Base-by-base conservation (phyloP, 1,140 invertebrate genomes). In the Conopomorpha cramerella region DNA sequence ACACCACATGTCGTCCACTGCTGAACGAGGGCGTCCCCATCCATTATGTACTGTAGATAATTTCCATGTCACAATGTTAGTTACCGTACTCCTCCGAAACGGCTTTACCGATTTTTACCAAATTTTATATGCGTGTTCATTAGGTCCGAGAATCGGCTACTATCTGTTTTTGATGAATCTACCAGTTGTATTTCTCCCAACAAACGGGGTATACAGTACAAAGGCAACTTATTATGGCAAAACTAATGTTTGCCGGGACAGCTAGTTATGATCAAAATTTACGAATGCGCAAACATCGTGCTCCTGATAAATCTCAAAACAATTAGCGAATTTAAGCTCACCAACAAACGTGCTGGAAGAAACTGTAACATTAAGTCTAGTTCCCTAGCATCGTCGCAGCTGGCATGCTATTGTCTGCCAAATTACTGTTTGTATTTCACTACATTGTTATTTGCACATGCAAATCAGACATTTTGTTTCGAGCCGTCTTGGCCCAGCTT, bases 391-490 rank as follows among this genome's bases (percentile, higher is more conserved):
- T 39, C 49, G 43, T 51, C 60, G 46, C 68, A 70, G 61, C 65
- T 73, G 68, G 50, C 38, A 41, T 33, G 42, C 53, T 42, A 70
- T 68, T 70, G 59, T 70, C 54, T 54, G 34, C 56, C 36, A 70
- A 74, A 74, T 71, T 67, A 54, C 55, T 73, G 55, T 73, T 71
- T 71, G 52, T 51, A 63, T 70, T 66, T 61, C 57, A 61, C 66
- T 67, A 67, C 60, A 61, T 33, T 47, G 51, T 59, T 71, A 70
- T 74, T 74, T 67, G 61, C 55, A 59, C 55, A 71, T 74, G 70
- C 57, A 74, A 74, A 74, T 67, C 54, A 60, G n/a, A 52, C 55
- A 57, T 65, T 73, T 73, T 70, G 66, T 71, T 65, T 68, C 57
- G 49, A 55, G 57, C 43, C 10, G 28, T 11, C 28, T 4, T 30